These are phyloP conservation scores for Drosophila putrida DNA, from an alignment of 2,888 invertebrate species.

Conservation along the genomic window DNA sequence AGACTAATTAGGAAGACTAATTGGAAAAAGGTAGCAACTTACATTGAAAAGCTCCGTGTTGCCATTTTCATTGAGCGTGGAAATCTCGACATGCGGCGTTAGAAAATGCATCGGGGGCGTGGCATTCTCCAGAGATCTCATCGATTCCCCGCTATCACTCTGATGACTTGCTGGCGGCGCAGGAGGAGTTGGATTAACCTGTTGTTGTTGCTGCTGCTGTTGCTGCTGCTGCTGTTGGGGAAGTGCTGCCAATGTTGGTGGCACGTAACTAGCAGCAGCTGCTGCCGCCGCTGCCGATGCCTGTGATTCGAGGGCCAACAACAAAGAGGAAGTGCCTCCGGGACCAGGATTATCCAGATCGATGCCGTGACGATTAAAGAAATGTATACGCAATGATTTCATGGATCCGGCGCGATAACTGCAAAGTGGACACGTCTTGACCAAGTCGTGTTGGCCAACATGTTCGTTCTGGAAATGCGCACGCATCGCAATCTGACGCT, in stretches of 20 bases:
- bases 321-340: conserved; percentile 90
- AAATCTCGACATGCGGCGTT: conserved; percentile 96
- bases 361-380: conserved; percentile 95
- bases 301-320: conserved; percentile 89
- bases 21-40: conserved; percentile 52
- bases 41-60: conserved; percentile 87
- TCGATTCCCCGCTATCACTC: conserved; percentile 94
- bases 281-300: conserved; percentile 87
- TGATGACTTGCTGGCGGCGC: conserved; percentile 89
- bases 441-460: conserved; percentile 95
- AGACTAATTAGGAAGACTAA: too few species aligned
- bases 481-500: conserved; percentile 96
- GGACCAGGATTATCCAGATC: conserved; percentile 96
- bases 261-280: conserved; percentile 84
- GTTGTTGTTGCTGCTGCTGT: conserved; percentile 17
- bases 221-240: conserved; percentile 30
- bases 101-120: conserved; percentile 96
- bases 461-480: conserved; percentile 97
- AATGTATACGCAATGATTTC: conserved; percentile 95
- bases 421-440: conserved; percentile 95
- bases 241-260: conserved; percentile 79
- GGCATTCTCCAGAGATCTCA: conserved; percentile 93
- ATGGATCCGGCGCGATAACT: conserved; percentile 95
- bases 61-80: conserved; percentile 94
- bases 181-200: conserved; percentile 1